A percentile compares a stretch with the other conserved stretches of the same genome.
These are phyloP conservation scores for cattle (Bos taurus) DNA, from an alignment of 2,113 vertebrate species.

Conservation along the genomic window DNA sequence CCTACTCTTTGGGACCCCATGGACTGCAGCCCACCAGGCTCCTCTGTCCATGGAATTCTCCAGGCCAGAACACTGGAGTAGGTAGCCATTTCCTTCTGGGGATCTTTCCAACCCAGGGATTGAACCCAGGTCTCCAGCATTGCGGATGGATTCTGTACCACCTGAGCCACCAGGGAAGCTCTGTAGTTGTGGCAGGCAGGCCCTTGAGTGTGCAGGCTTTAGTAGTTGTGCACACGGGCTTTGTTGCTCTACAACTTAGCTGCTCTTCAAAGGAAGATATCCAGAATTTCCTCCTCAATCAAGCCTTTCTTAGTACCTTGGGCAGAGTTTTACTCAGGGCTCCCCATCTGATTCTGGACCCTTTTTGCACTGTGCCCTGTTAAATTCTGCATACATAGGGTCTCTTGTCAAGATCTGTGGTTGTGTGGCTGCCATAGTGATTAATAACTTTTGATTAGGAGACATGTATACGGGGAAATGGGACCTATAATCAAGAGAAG, in stretches of 20 bases:
- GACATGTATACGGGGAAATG: neutral
- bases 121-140: neutral
- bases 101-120: neutral
- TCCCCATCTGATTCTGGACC: neutral
- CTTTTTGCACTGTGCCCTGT: neutral
- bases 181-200: neutral
- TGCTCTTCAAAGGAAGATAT: neutral
- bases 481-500: neutral
- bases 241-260: neutral
- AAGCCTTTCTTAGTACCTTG: neutral
- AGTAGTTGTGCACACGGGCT: accelerated
- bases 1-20: neutral
- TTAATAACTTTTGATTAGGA: neutral
- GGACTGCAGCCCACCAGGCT: neutral
- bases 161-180: neutral
- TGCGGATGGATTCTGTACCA: neutral
- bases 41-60: neutral
- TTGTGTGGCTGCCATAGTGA: neutral
- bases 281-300: neutral
- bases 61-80: neutral
- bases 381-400: neutral
- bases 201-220: neutral
- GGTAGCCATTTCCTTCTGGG: neutral
- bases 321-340: neutral
- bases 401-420: neutral